Percentiles rank a stretch among this genome's conserved stretches.
These are phyloP conservation scores for Cataglyphis albicans DNA, from an alignment of 2,888 invertebrate genomes.

Conservation along the genomic window DNA sequence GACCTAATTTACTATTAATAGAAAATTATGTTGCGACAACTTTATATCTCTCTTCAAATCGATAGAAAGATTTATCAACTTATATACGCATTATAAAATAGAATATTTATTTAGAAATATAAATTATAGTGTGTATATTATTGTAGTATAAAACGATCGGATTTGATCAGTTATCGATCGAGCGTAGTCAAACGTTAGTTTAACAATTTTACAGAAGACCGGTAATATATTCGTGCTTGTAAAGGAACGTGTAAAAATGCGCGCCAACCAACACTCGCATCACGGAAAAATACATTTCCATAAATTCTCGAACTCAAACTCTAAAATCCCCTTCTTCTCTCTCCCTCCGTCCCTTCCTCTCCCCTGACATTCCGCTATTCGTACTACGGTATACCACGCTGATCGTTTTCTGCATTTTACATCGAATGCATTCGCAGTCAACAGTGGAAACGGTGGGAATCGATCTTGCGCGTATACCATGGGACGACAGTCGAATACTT, in stretches of 20 bases:
- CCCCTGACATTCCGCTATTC: constrained; percentile 46
- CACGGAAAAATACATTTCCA: constrained; percentile 51
- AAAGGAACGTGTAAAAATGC: constrained; percentile 39
- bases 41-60: background rate
- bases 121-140: background rate
- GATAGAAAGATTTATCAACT: background rate
- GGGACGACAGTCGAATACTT: constrained; percentile 55
- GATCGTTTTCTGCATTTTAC: constrained; percentile 62
- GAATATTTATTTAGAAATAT: background rate
- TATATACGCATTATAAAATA: background rate
- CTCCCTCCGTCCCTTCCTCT: background rate
- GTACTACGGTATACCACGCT: constrained; percentile 44
- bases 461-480: constrained; percentile 55
- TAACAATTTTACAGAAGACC: constrained; percentile 16
- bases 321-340: constrained; percentile 43
- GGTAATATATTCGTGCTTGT: constrained; percentile 43
- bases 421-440: constrained; percentile 58
- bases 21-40: background rate
- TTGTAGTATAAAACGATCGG: background rate
- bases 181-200: constrained; percentile 19
- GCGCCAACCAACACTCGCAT: constrained; percentile 20
- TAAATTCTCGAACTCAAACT: constrained; percentile 53
- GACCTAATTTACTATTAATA: background rate
- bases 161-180: background rate
- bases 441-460: constrained; percentile 48